A percentile compares a stretch with the other conserved stretches of the same genome.
Evolutionary conservation across 2,888 invertebrate species (phyloP).

Genomic region (Temnothorax ravouxi): DNA sequence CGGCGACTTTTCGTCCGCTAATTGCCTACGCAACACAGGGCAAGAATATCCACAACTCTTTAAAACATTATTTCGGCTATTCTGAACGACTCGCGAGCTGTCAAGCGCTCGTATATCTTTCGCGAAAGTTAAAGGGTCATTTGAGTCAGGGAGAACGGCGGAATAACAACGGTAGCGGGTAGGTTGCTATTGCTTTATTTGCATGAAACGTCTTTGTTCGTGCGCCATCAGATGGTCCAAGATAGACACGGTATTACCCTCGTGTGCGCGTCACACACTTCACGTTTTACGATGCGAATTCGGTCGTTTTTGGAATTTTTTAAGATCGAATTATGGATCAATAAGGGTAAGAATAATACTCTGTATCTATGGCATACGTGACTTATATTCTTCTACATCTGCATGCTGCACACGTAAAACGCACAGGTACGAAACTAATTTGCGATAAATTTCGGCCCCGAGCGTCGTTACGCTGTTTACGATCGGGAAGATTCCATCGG

Average conservation of each 20-base stretch:
- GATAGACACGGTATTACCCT: constrained; percentile 1
- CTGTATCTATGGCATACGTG: no score
- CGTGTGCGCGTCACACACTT: not conserved
- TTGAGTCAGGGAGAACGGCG: not conserved
- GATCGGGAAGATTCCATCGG: constrained; percentile 65
- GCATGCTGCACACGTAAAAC: constrained; percentile 58
- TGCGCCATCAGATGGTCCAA: not conserved
- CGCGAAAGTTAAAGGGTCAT: constrained; percentile 9
- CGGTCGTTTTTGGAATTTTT: not conserved
- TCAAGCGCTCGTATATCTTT: constrained; percentile 11
- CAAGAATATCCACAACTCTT: not conserved
- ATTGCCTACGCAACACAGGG: not conserved
- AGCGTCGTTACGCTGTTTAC: constrained; percentile 68
- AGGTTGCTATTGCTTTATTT: constrained; percentile 17
- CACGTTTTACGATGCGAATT: constrained; percentile 10
- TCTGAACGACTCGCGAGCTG: not conserved
- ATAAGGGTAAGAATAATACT: constrained; percentile 24
- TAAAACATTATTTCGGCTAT: not conserved
- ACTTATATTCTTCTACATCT: constrained; percentile 8
- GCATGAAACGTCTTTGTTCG: constrained; percentile 10
- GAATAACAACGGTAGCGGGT: constrained; percentile 23
- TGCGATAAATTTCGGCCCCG: constrained; percentile 64
- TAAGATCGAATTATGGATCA: not conserved
- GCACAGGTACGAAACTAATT: constrained; percentile 69
- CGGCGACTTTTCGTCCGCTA: constrained; percentile 5